Evolutionary conservation across 2,797 vertebrate species (phyloP), one percentile per base, ranked within the genome.

Genomic region (Pygocentrus nattereri): DNA sequence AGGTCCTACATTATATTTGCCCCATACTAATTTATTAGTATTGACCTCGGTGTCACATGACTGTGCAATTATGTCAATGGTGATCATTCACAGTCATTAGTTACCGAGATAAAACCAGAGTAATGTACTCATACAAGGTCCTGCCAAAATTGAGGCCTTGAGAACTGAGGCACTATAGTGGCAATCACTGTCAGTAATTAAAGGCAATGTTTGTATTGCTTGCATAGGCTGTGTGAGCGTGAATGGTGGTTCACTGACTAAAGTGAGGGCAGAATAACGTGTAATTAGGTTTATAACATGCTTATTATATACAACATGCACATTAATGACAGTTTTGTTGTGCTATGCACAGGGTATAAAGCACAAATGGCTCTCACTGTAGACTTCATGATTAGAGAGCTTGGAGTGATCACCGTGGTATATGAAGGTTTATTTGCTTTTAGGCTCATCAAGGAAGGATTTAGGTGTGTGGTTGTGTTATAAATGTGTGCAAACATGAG

Each of bases 271-370:
- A 50, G 44, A 10, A 0, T n/a, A 15, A 23, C 10, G 21, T 47
- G 41, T n/a, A 69, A 11, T 30, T 19, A 27, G 23, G 25, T 4
- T 41, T 56, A 54, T 68, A 56, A n/a, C 44, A 19, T 72, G 52
- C 50, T 27, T 34, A 67, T 75, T 74, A 44, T 59, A 38, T 61
- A 75, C 30, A 76, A 71, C 65, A 41, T 56, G 52, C 68, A 64
- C 64, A 76, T 75, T 79, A 23, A 44, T 59, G 21, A 56, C 52
- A 44, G 30, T 69, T 88, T 25, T 84, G 86, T 88, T 90, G 88
- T 88, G 87, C 85, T 86, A 87, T 87, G 87, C 85, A 89, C 78
- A 82, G 87, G 76, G 80, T 65, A 65, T 50, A 31, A 85, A 5
- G n/a, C 71, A 61, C 69, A 69, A 59, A 74, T 25, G 70, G 74